Evolutionary conservation across 2,888 invertebrate species (phyloP).

Genomic region (Coelogynopora nodosa): DNA sequence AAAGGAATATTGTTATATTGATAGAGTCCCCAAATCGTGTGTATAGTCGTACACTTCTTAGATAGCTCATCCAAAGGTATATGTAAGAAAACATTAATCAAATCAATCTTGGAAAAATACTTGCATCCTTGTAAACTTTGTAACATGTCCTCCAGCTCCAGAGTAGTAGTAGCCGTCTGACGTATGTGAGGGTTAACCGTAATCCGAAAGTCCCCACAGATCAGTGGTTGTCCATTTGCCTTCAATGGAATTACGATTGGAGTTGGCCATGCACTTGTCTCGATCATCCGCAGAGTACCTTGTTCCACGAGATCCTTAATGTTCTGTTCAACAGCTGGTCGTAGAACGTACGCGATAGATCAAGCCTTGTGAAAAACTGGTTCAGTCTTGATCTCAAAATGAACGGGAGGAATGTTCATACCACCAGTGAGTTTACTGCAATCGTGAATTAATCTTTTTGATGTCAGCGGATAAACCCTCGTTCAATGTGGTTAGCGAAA

Average conservation of each 20-base stretch:
- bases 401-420: neutral
- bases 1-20: neutral
- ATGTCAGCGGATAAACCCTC: too few species aligned
- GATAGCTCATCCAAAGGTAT: neutral
- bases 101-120: neutral
- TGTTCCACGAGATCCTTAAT: neutral
- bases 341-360: neutral
- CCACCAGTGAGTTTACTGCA: neutral
- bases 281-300: too few species aligned
- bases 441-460: neutral
- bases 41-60: neutral
- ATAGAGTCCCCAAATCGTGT: neutral
- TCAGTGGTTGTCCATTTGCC: neutral
- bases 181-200: too few species aligned
- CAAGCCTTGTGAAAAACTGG: neutral
- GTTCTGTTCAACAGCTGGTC: neutral
- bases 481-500: neutral
- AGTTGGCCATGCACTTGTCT: neutral
- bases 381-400: neutral
- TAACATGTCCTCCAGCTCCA: neutral
- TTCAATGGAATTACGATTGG: neutral
- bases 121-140: neutral
- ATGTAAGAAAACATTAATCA: neutral
- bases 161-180: neutral
- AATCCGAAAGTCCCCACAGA: neutral